Evolutionary conservation across 2,888 invertebrate species (phyloP).

Genomic region (Lasioglossum zephyrum): DNA sequence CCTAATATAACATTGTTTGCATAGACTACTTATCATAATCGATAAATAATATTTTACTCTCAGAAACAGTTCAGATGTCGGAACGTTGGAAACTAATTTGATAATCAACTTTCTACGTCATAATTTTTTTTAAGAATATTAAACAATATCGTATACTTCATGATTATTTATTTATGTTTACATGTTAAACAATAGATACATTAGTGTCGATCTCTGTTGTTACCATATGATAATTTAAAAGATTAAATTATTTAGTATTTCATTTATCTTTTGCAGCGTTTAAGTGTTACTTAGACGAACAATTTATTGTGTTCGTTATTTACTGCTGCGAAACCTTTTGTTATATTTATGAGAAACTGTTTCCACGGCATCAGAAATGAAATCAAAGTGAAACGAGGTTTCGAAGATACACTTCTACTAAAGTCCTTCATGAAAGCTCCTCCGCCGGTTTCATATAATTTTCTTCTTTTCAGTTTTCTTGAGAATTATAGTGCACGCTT

Average conservation of each 20-base stretch:
- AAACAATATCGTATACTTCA: neutral
- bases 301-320: neutral
- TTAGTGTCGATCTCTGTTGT: neutral
- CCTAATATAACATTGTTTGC: neutral
- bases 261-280: neutral
- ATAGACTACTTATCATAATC: neutral
- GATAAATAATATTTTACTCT: neutral
- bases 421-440: neutral
- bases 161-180: neutral
- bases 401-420: neutral
- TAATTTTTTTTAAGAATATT: neutral
- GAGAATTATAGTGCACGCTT: neutral
- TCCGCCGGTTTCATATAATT: neutral
- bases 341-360: neutral
- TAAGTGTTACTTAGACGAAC: neutral
- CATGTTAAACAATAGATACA: neutral
- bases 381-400: neutral
- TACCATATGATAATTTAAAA: neutral
- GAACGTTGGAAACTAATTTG: neutral
- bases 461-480: neutral
- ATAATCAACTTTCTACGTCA: neutral
- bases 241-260: neutral
- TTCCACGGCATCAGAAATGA: neutral
- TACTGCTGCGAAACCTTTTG: neutral
- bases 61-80: neutral